Evolutionary conservation across 1,140 invertebrate species (phyloP).

Genomic region (Rhopalosiphum padi): DNA sequence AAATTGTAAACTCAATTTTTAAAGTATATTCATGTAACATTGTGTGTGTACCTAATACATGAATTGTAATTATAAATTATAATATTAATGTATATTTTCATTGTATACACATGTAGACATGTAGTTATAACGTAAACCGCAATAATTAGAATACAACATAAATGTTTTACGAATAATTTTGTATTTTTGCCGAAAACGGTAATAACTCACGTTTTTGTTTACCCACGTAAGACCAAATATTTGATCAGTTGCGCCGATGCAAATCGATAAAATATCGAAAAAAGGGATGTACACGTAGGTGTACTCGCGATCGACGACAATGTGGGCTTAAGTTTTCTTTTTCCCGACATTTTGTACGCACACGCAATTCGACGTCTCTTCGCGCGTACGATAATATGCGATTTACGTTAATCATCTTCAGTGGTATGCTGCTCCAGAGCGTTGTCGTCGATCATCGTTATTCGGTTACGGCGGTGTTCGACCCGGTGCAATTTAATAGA

Average conservation of each 20-base stretch:
- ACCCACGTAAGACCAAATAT: neutral
- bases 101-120: too few relatives aligned
- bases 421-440: neutral
- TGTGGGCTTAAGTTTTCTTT: neutral
- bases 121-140: too few relatives aligned
- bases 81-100: too few relatives aligned
- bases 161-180: neutral
- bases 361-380: neutral
- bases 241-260: constrained; percentile 14
- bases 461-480: neutral
- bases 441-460: neutral
- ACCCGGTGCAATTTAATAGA: neutral
- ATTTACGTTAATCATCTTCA: neutral
- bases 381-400: neutral
- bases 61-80: too few relatives aligned
- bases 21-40: too few relatives aligned
- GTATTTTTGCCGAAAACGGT: neutral
- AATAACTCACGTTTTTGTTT: neutral
- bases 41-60: too few relatives aligned
- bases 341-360: neutral
- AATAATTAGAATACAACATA: neutral
- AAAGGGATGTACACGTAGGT: neutral
- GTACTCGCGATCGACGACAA: neutral
- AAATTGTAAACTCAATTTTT: too few relatives aligned
- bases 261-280: neutral